These are phyloP conservation scores for Micropoecilia bifurca DNA, from an alignment of 2,797 vertebrate species.

Conservation along the genomic window DNA sequence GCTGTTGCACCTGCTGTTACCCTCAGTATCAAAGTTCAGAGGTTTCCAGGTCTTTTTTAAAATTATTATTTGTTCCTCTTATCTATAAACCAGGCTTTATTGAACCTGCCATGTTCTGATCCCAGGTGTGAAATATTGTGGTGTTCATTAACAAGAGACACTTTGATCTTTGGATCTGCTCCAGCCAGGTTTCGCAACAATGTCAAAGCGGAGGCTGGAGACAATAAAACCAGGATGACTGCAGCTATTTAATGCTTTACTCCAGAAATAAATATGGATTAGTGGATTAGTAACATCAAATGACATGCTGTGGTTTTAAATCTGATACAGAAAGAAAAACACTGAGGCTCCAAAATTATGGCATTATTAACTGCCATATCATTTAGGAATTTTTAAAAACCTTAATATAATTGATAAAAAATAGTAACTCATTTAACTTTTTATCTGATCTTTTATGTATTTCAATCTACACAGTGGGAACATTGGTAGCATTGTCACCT, in stretches of 20 bases:
- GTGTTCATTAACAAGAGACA: conserved; percentile 47
- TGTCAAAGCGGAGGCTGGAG: conserved; percentile 16
- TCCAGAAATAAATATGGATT: background rate
- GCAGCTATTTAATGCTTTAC: conserved; percentile 6
- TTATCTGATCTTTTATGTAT: background rate
- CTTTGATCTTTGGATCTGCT: conserved; percentile 28
- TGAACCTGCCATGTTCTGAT: conserved; percentile 24
- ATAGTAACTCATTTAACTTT: background rate
- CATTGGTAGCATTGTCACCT: too few relatives aligned
- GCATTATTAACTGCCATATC: background rate
- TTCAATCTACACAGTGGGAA: background rate
- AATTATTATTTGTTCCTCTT: conserved; percentile 25
- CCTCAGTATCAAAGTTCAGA: conserved; percentile 40
- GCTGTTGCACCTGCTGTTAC: conserved; percentile 9
- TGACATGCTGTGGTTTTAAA: background rate
- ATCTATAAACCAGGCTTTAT: conserved; percentile 18
- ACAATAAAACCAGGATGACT: background rate
- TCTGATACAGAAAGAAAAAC: background rate
- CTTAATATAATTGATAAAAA: background rate
- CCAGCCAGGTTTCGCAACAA: conserved; percentile 23
- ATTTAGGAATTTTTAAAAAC: background rate
- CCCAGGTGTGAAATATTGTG: conserved; percentile 47
- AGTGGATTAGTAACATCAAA: conserved; percentile 12
- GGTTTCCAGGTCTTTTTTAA: conserved; percentile 3
- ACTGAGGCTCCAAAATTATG: background rate